Percentiles rank a stretch among this genome's conserved stretches.
phyloP scores from a whole-genome alignment of 2,113 vertebrate genomes.

The Falco punctatus region DNA sequence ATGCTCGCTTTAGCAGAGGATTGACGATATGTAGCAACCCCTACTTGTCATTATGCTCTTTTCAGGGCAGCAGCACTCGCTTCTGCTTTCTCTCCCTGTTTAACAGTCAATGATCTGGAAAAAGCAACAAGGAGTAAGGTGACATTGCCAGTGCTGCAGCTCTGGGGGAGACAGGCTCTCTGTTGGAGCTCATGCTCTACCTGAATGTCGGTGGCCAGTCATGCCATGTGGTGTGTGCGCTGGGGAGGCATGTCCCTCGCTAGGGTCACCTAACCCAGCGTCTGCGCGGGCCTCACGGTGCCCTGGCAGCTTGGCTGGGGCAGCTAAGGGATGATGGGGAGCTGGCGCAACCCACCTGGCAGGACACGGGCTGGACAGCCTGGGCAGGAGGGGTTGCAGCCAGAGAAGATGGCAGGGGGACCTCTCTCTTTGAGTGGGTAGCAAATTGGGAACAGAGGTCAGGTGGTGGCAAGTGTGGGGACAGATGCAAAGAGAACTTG shows the following conservation, averaged over 20 bases:
- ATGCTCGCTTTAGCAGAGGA: neutral
- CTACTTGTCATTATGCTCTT: neutral
- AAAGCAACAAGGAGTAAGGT: slow-evolving; percentile 38
- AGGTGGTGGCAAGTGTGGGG: neutral
- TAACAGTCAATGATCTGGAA: slow-evolving; percentile 68
- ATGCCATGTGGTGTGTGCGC: accelerated
- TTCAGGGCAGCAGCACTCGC: neutral
- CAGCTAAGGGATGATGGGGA: neutral
- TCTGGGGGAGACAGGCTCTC: accelerated
- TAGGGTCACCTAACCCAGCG: neutral
- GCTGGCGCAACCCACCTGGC: neutral
- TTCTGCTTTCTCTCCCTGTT: slow-evolving; percentile 44
- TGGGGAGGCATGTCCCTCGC: neutral
- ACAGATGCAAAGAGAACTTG: neutral
- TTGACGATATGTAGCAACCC: neutral
- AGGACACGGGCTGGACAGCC: neutral
- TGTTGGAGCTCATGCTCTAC: neutral
- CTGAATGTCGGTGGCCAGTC: accelerated
- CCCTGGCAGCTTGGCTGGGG: neutral
- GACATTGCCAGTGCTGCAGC: neutral
- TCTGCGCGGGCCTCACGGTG: neutral
- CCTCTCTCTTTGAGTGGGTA: neutral
- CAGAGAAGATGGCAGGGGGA: neutral
- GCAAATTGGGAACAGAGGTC: neutral
- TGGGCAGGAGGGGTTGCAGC: neutral